A percentile compares a stretch with the other conserved stretches of the same genome.
Evolutionary conservation across 2,797 vertebrate genomes (phyloP).

Genomic region (Triplophysa bombifrons): DNA sequence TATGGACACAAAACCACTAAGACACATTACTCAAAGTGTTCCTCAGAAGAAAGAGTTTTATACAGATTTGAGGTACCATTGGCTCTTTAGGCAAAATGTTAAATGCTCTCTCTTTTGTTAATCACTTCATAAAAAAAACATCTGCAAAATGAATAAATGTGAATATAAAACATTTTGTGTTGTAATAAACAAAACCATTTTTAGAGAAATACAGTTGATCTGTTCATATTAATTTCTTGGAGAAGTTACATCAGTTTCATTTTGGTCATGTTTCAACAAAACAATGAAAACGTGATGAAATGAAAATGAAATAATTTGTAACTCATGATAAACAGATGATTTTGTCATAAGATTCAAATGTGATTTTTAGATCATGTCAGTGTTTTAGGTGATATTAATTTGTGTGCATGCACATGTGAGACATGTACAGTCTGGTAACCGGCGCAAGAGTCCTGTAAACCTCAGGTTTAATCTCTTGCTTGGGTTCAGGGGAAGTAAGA

Average conservation of each 20-base stretch:
- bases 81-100: no score
- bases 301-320: background rate
- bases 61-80: no score
- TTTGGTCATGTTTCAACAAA: background rate
- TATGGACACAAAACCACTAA: no score
- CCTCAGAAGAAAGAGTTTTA: no score
- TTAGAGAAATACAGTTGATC: background rate
- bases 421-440: background rate
- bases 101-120: no score
- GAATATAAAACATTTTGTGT: no score
- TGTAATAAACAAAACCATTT: no score
- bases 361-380: background rate
- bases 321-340: background rate
- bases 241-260: background rate
- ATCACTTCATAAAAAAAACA: no score
- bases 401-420: background rate
- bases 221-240: background rate
- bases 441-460: no score
- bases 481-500: background rate
- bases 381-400: background rate
- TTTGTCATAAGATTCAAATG: background rate
- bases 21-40: no score
- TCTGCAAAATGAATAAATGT: no score
- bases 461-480: background rate
- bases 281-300: background rate